Conservation (phyloP, 2,888 invertebrate species). For the Tuberolachnus salignus region DNA sequence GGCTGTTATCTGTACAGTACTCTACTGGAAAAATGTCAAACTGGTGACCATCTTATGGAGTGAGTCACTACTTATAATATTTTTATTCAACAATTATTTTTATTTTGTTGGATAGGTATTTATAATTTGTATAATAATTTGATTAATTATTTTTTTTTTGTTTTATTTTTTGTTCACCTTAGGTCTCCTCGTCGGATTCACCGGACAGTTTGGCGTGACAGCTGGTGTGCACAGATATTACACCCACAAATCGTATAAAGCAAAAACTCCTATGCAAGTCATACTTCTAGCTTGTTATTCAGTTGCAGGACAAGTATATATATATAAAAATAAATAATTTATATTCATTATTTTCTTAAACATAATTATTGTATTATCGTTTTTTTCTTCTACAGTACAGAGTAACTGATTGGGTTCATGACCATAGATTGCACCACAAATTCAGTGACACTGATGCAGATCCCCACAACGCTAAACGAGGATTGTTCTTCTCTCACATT, state of each 20-base stretch:
- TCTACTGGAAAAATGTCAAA: constrained; percentile 51
- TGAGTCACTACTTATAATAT: constrained; percentile 12
- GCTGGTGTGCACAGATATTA: constrained; percentile 72
- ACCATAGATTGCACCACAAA: constrained; percentile 79
- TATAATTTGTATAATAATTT: not conserved
- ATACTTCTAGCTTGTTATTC: constrained; percentile 64
- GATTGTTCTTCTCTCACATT: constrained; percentile 91
- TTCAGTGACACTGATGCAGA: constrained; percentile 79
- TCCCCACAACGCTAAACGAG: constrained; percentile 80
- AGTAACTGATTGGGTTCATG: constrained; percentile 76
- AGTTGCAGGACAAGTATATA: constrained; percentile 73
- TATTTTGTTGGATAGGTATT: too few species aligned
- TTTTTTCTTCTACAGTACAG: constrained; percentile 66
- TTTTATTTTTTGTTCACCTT: not conserved
- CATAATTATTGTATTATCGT: not conserved
- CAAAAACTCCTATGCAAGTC: constrained; percentile 66
- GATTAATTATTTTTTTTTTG: not conserved
- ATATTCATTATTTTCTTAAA: not conserved
- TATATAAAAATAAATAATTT: constrained; percentile 55
- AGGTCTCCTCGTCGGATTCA: constrained; percentile 54
- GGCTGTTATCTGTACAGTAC: constrained; percentile 38
- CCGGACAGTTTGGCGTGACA: constrained; percentile 73
- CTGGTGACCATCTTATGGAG: constrained; percentile 32
- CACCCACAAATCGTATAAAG: constrained; percentile 71
- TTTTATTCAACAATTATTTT: not conserved